A percentile compares a stretch with the other conserved stretches of the same genome.
phyloP scores from a whole-genome alignment of 2,888 invertebrate genomes.

The Auanema freiburgensis region DNA sequence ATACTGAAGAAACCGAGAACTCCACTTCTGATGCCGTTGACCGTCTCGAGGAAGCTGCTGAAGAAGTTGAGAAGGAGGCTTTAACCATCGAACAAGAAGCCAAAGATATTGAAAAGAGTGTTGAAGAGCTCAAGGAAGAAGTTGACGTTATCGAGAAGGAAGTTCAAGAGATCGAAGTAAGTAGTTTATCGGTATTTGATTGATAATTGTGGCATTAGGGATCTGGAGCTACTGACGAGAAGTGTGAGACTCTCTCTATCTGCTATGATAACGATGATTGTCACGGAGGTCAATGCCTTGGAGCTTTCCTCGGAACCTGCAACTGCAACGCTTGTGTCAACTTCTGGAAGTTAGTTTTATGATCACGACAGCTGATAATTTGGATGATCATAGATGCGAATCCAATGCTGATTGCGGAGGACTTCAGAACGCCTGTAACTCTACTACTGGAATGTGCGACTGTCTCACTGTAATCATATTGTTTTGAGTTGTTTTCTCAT shows the following conservation, averaged over 20 bases:
- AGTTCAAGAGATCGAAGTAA: too few relatives aligned
- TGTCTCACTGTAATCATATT: conserved; percentile 1
- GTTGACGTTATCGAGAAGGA: too few relatives aligned
- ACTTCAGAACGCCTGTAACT: conserved; percentile 13
- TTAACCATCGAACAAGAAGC: too few relatives aligned
- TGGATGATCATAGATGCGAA: conserved; percentile 3
- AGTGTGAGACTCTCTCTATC: background rate
- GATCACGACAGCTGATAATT: background rate
- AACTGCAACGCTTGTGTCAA: conserved; percentile 9
- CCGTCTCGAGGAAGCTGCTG: too few relatives aligned
- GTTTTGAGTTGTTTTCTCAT: too few relatives aligned
- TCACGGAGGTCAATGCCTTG: conserved; percentile 14
- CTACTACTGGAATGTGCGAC: conserved; percentile 12
- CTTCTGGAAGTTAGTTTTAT: conserved; percentile 1
- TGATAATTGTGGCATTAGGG: too few relatives aligned
- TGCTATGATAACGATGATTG: conserved; percentile 17
- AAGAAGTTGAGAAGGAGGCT: too few relatives aligned
- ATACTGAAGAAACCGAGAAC: too few relatives aligned
- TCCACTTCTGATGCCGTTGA: too few relatives aligned
- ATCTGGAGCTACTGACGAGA: background rate
- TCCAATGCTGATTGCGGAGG: conserved; percentile 20
- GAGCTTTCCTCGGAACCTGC: conserved; percentile 13
- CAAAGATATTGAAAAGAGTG: too few relatives aligned
- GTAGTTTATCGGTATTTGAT: too few relatives aligned
- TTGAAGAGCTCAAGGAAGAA: too few relatives aligned